phyloP scores from a whole-genome alignment of 2,888 invertebrate species.

The Cantharis lateralis region DNA sequence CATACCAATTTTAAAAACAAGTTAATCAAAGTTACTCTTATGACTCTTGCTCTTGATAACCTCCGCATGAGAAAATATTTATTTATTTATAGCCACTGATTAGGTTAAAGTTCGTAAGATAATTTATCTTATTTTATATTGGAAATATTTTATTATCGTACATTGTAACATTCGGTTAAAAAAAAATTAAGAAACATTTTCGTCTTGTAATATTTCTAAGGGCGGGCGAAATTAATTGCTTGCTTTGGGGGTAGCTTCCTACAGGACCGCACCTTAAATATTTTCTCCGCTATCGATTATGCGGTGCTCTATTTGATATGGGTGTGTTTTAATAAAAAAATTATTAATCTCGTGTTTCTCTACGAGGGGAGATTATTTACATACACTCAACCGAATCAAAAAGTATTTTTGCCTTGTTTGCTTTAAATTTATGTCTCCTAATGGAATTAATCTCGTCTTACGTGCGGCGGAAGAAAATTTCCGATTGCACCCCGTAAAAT shows the following conservation, averaged over 20 bases:
- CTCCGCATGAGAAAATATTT: conserved; percentile 33
- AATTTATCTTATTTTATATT: conserved; percentile 22
- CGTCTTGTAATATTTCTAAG: background rate
- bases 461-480: background rate
- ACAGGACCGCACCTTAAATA: background rate
- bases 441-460: background rate
- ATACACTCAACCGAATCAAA: background rate
- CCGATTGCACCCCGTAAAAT: background rate
- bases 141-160: conserved; percentile 14
- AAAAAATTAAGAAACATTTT: background rate
- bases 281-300: background rate
- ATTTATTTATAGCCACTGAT: conserved; percentile 32
- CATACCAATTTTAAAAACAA: conserved; percentile 27
- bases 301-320: background rate
- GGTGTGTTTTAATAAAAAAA: conserved; percentile 2
- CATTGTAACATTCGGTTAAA: background rate
- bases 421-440: background rate
- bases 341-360: background rate
- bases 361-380: background rate
- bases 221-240: background rate
- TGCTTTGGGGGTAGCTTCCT: background rate
- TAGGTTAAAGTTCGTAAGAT: conserved; percentile 34
- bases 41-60: conserved; percentile 36
- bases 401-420: background rate
- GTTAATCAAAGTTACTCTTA: conserved; percentile 32